Evolutionary conservation across 1,140 invertebrate species (phyloP).

Genomic region (Trichonephila inaurata): DNA sequence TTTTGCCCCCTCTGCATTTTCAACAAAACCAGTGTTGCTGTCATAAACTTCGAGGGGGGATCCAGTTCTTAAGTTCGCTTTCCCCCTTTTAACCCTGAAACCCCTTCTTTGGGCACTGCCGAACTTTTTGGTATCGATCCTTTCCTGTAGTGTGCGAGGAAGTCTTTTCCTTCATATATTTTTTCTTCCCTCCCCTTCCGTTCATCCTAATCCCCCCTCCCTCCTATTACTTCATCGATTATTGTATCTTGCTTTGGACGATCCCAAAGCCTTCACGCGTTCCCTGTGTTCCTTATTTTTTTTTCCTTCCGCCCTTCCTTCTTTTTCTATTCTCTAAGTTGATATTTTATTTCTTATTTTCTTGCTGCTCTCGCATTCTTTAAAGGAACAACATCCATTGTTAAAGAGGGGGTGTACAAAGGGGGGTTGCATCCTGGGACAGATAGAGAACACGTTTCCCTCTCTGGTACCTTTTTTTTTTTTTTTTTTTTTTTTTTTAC

Average conservation of each 20-base stretch:
- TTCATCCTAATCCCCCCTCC: background rate
- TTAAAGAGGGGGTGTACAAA: background rate
- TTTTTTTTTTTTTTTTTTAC: background rate
- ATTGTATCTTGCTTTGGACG: conserved; percentile 3
- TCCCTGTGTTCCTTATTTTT: background rate
- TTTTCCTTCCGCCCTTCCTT: background rate
- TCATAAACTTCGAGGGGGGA: background rate
- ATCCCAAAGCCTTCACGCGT: background rate
- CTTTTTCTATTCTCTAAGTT: background rate
- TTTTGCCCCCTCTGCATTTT: background rate
- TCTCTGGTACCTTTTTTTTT: too few relatives aligned
- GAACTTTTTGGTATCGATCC: background rate
- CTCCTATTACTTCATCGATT: conserved; percentile 28
- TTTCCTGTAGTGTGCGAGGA: background rate
- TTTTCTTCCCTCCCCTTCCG: background rate
- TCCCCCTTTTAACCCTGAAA: background rate
- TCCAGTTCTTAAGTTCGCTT: background rate
- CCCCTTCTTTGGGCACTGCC: background rate
- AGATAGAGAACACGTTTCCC: too few relatives aligned
- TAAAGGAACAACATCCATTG: conserved; percentile 38
- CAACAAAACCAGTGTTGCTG: background rate
- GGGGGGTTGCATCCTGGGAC: background rate
- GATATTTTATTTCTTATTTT: background rate
- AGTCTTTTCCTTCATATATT: background rate
- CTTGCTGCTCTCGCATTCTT: background rate